Evolutionary conservation across 2,113 vertebrate genomes (phyloP), one percentile per base, ranked within the genome.

Genomic region (Pollimyrus isidori): DNA sequence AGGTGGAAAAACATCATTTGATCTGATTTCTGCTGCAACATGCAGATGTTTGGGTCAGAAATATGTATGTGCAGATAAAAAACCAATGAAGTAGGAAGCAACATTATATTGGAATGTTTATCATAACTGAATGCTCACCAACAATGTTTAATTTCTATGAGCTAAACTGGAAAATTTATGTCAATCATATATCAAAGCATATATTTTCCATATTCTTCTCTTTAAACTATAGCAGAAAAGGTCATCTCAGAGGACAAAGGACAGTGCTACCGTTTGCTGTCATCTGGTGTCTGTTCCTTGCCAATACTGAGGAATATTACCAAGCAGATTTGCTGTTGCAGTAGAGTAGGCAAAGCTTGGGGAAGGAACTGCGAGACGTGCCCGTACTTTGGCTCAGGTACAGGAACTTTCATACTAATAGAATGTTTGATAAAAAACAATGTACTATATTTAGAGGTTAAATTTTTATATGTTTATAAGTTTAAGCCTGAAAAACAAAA

Each of bases 311-410:
- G 96, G 91, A 96, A 88, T 94, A 99, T 99, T 96, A 99, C 98
- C 91, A 98, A 98, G 92, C 98, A 99, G 94, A 99, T 99, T 92
- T 99, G 98, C 95, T 99, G 98, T 95, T 99, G 98, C 95, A 99
- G 98, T 91, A 97, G 98, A 0, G 98, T 99, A 0, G 98, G 98
- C 50, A 99, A 99, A 92, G 98, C 97, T n/a, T 99, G 98, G 98
- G 98, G 98, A 0, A 90, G 91, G 19, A 86, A 89, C 88, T 99
- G 98, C 15, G 95, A 97, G 91, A 93, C 95, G 2, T 99, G 98
- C 84, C 98, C 98, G 0, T 13, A 92, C 91, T 97, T 97, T 0
- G 97, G 97, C 69, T 97, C 98, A 96, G 96, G 97, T 98, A 93
- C 96, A 11, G 3, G 35, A 46, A 45, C 46, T 4, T 73, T 17